phyloP scores from a whole-genome alignment of 2,888 invertebrate genomes.

The Trachelus tabidus region DNA sequence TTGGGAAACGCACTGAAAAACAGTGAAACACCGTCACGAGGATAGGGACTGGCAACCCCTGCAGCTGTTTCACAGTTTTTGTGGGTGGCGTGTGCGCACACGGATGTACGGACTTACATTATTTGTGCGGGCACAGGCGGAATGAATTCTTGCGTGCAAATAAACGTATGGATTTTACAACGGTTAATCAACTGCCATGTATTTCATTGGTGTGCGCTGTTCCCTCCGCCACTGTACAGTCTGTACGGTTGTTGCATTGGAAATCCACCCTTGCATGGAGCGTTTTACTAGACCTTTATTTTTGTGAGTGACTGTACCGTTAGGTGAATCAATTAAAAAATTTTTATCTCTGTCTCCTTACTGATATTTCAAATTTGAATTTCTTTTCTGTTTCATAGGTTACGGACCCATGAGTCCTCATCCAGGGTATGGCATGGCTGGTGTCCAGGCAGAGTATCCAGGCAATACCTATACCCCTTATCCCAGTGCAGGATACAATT shows the following conservation, averaged over 20 bases:
- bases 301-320: background rate
- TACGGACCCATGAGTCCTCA: slow-evolving; percentile 88
- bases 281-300: background rate
- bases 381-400: slow-evolving; percentile 67
- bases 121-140: slow-evolving; percentile 25
- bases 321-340: background rate
- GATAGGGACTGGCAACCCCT: slow-evolving; percentile 4
- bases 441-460: slow-evolving; percentile 84
- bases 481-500: slow-evolving; percentile 73
- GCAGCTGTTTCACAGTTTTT: slow-evolving; percentile 30
- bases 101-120: slow-evolving; percentile 17
- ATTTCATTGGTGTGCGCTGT: slow-evolving; percentile 3
- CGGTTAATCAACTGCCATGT: slow-evolving; percentile 47
- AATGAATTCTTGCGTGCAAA: slow-evolving; percentile 52
- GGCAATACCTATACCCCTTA: slow-evolving; percentile 79
- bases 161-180: slow-evolving; percentile 51
- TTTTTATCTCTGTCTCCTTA: background rate
- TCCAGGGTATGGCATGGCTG: slow-evolving; percentile 83
- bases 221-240: background rate
- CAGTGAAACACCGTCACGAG: background rate
- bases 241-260: background rate
- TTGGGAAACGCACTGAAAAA: background rate
- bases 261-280: background rate
- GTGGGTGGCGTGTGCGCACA: slow-evolving; percentile 23
- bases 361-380: background rate